Evolutionary conservation across 2,797 vertebrate species (phyloP).

Genomic region (Monodelphis domestica): DNA sequence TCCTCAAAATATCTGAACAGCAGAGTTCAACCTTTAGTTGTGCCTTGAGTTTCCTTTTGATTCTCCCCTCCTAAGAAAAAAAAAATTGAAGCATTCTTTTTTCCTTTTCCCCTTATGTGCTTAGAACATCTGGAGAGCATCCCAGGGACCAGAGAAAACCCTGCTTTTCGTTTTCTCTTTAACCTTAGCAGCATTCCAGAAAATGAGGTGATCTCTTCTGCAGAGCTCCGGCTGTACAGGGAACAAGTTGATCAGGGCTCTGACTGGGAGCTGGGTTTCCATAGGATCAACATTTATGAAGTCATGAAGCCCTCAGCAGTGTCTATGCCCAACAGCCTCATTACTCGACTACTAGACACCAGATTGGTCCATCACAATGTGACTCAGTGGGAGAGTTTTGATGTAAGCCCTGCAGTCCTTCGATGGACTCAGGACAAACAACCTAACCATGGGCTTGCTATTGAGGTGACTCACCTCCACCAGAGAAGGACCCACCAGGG

Average conservation of each 20-base stretch:
- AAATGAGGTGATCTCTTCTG: conserved; percentile 95
- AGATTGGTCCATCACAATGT: conserved; percentile 94
- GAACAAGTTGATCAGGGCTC: conserved; percentile 89
- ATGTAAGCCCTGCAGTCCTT: conserved; percentile 97
- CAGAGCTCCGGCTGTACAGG: conserved; percentile 96
- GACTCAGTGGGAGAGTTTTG: conserved; percentile 97
- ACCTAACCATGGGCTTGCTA: conserved; percentile 95
- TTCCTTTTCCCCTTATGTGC: conserved; percentile 58
- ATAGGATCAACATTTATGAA: conserved; percentile 98
- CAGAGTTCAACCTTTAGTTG: background rate
- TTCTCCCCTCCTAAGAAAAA: conserved; percentile 21
- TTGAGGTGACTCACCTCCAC: conserved; percentile 95
- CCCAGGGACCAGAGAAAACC: conserved; percentile 81
- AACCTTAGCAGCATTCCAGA: conserved; percentile 98
- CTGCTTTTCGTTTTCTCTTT: conserved; percentile 93
- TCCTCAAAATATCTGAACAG: conserved; percentile 20
- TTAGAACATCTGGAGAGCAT: conserved; percentile 92
- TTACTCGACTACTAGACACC: conserved; percentile 97
- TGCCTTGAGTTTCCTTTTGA: conserved; percentile 53
- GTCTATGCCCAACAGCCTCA: conserved; percentile 87
- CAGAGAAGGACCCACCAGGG: conserved; percentile 88
- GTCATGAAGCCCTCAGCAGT: conserved; percentile 92
- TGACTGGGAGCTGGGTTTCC: conserved; percentile 87
- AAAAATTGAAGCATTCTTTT: conserved; percentile 64
- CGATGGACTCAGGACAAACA: conserved; percentile 95